phyloP scores from a whole-genome alignment of 2,797 vertebrate genomes.

The Stomatorhinus walkeri region DNA sequence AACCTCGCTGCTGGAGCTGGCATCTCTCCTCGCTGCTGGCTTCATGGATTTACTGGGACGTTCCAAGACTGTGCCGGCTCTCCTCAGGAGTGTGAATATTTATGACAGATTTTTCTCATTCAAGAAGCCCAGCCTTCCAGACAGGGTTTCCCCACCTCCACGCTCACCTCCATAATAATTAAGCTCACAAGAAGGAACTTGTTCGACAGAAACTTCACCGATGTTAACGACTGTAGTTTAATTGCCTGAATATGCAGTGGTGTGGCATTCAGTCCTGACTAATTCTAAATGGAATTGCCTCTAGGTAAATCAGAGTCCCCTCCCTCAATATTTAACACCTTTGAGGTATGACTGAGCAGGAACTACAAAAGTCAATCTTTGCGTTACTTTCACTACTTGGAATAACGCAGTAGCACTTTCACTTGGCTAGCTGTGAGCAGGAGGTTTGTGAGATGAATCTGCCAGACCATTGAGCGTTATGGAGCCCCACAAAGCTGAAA shows the following conservation, averaged over 20 bases:
- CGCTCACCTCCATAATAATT: slow-evolving; percentile 47
- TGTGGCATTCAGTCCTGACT: background rate
- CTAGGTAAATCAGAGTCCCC: background rate
- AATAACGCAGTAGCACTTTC: background rate
- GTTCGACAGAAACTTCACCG: slow-evolving; percentile 30
- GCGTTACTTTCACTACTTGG: background rate
- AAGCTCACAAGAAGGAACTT: slow-evolving; percentile 60
- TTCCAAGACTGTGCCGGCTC: background rate
- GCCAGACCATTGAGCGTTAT: background rate
- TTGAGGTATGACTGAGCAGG: background rate
- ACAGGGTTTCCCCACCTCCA: slow-evolving; percentile 37
- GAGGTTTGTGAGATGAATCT: background rate
- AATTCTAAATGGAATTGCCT: slow-evolving; percentile 15
- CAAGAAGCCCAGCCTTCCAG: slow-evolving; percentile 46
- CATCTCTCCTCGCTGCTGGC: background rate
- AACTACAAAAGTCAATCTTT: background rate
- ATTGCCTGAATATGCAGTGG: background rate
- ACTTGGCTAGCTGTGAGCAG: background rate
- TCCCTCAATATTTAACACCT: background rate
- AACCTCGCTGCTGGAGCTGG: background rate
- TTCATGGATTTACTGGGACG: background rate
- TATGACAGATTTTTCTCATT: slow-evolving; percentile 46
- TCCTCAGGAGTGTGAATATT: slow-evolving; percentile 47
- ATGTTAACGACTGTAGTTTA: background rate
- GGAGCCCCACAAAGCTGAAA: background rate